Evolutionary conservation across 2,113 vertebrate species (phyloP).

Genomic region (Trochalopteron elliotii): DNA sequence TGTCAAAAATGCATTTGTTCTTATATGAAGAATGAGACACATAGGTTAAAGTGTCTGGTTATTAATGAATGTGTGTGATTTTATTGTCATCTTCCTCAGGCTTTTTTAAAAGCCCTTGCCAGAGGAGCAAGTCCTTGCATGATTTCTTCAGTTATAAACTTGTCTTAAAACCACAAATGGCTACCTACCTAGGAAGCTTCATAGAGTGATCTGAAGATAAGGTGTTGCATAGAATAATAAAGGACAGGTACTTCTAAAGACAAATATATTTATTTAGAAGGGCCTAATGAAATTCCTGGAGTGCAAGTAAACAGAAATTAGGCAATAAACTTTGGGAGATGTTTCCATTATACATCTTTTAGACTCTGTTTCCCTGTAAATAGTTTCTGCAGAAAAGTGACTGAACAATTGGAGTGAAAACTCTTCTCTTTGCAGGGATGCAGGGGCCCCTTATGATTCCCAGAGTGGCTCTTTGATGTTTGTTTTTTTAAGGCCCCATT

Average conservation of each 20-base stretch:
- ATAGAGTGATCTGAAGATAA: background rate
- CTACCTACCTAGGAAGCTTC: background rate
- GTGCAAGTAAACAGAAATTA: background rate
- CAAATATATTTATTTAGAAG: background rate
- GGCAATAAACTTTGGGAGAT: background rate
- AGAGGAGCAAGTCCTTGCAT: background rate
- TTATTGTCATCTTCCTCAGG: background rate
- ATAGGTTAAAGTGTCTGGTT: background rate
- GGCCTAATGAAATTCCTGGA: background rate
- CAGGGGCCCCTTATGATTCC: background rate
- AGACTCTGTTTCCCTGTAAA: background rate
- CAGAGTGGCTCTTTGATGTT: background rate
- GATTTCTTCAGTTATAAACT: background rate
- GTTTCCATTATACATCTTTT: background rate
- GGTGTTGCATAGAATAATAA: background rate
- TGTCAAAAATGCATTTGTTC: background rate
- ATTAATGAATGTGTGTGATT: background rate
- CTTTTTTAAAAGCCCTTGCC: background rate
- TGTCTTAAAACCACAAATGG: background rate
- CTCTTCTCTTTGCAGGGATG: background rate
- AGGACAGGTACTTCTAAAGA: background rate
- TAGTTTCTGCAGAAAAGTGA: background rate
- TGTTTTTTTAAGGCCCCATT: background rate
- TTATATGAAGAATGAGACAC: background rate
- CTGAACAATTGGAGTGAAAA: background rate